Base-by-base conservation (phyloP, 2,797 vertebrate genomes). In the Urophycis tenuis region DNA sequence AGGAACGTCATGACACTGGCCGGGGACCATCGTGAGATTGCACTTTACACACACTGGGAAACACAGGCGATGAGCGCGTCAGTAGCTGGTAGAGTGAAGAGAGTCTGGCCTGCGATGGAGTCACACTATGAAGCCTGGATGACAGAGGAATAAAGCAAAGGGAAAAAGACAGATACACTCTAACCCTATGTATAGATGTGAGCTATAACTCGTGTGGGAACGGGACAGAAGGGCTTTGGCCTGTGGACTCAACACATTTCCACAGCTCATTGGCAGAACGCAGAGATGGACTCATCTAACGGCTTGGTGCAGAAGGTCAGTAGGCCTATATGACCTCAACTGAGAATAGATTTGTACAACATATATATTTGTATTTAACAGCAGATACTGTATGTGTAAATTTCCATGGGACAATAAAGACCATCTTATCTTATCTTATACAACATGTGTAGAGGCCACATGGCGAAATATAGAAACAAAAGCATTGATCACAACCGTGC, bases 251-350 rank as follows among this genome's bases (percentile, higher is more conserved):
- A 4, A 25, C 53, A 35, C 71, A 10, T 72, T 22, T 22, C 71
- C 32, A 72, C 71, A 32, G 32, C 69, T 33, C 8, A 35, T 71
- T 39, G 88, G 87, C 89, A 64, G 53, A 85, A 89, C 78, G 73
- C 84, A 49, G 87, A 88, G 35, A 80, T 75, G 31, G 72, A 72
- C 72, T n/a, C 77, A 30, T n/a, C n/a, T 12, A 79, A 76, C 33
- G 49, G 78, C 80, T 69, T 74, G 39, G 72, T 82, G 25, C 85
- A 86, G 53, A 78, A 3, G 92, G 92, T 93, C 74, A 89, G 91
- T 90, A n/a, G n/a, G 0, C 5, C n/a, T 7, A 36, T 39, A 29
- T 73, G 19, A 60, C 22, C 22, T 17, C n/a, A n/a, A 22, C 49
- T 60, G 22, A 7, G 45, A 49, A 49, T 49, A n/a, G n/a, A n/a